Percentiles rank a stretch among this genome's conserved stretches.
These are phyloP conservation scores for Hippocampus mohnikei DNA, from an alignment of 2,113 vertebrate genomes.

Conservation along the genomic window DNA sequence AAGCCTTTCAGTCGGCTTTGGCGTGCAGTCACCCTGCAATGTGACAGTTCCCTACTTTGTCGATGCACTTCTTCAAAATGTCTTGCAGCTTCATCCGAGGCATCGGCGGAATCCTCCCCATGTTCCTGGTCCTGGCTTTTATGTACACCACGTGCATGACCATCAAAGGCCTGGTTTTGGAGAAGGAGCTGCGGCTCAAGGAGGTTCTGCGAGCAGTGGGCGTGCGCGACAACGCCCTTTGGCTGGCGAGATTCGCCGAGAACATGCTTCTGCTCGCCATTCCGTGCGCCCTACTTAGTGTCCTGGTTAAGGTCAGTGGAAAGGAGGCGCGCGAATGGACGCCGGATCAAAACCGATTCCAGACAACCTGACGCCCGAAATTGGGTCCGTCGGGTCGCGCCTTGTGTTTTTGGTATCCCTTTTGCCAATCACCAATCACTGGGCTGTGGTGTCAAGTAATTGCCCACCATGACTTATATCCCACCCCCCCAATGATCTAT, in stretches of 20 bases:
- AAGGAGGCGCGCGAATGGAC: conserved; percentile 15
- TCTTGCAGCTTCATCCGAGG: conserved; percentile 64
- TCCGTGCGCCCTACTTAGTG: conserved; percentile 64
- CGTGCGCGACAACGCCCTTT: conserved; percentile 53
- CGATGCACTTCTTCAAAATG: neutral
- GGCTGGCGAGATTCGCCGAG: conserved; percentile 53
- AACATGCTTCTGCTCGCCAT: conserved; percentile 56
- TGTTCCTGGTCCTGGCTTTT: conserved; percentile 73
- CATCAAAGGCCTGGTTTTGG: conserved; percentile 70
- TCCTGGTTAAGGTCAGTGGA: conserved; percentile 73
- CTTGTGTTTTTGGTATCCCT: conserved; percentile 54
- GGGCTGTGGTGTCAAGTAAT: conserved; percentile 32
- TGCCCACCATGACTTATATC: conserved; percentile 25
- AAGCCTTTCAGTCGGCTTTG: too few species aligned
- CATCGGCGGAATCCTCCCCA: conserved; percentile 66
- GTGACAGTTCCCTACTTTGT: neutral
- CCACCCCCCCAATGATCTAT: conserved; percentile 41
- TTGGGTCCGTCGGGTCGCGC: conserved; percentile 30
- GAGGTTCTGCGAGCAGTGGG: conserved; percentile 58
- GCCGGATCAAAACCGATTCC: conserved; percentile 21
- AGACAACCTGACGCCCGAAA: conserved; percentile 29
- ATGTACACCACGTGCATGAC: conserved; percentile 55
- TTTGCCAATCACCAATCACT: conserved; percentile 32
- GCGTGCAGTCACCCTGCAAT: too few species aligned
- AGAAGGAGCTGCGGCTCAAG: conserved; percentile 67